Evolutionary conservation across 2,797 vertebrate species (phyloP).

Genomic region (Scolopax bukidnonensis): DNA sequence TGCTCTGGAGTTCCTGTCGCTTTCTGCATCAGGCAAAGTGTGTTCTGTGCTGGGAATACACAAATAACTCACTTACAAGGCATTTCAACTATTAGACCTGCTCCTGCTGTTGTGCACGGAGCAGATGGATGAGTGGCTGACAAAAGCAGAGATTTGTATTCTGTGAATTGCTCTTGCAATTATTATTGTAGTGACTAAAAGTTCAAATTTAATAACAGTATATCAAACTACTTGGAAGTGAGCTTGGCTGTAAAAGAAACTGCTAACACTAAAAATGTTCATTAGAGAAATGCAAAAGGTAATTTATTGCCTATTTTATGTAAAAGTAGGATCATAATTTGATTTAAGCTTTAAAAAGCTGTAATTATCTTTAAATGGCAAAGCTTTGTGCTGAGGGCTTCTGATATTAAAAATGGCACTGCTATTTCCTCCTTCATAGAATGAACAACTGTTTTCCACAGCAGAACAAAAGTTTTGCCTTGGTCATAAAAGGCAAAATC

Average conservation of each 20-base stretch:
- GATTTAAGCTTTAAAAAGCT: constrained; percentile 47
- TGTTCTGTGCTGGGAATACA: background rate
- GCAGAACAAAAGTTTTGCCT: background rate
- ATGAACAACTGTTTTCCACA: background rate
- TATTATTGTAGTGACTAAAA: constrained; percentile 34
- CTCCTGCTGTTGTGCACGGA: background rate
- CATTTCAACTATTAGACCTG: background rate
- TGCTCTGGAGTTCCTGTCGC: background rate
- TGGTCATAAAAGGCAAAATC: background rate
- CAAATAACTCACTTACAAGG: constrained; percentile 1
- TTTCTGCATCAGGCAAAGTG: background rate
- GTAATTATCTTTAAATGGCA: constrained; percentile 36
- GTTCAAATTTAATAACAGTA: constrained; percentile 53
- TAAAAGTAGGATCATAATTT: background rate
- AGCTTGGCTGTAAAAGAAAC: constrained; percentile 38
- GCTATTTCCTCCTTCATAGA: background rate
- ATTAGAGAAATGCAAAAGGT: constrained; percentile 43
- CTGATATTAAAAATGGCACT: background rate
- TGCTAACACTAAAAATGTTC: constrained; percentile 34
- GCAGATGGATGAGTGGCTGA: background rate
- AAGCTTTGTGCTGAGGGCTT: background rate
- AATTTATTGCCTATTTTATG: constrained; percentile 52
- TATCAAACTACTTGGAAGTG: constrained; percentile 42
- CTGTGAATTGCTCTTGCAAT: constrained; percentile 1
- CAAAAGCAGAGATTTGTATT: constrained; percentile 16